A percentile compares a stretch with the other conserved stretches of the same genome.
Conservation (phyloP, 1,140 invertebrate genomes). For the Zaprionus davidi region DNA sequence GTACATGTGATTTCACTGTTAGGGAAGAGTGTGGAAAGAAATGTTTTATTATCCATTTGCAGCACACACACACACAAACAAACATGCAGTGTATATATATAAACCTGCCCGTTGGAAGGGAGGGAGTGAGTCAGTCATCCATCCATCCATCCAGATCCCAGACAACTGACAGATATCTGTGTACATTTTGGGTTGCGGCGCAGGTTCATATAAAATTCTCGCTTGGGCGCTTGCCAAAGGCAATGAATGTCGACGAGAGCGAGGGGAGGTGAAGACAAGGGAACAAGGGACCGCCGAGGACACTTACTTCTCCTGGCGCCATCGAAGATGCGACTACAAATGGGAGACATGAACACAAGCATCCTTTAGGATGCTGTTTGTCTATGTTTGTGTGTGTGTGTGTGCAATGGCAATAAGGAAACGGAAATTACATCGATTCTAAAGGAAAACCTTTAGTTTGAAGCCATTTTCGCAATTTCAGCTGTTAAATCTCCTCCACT, state of each 20-base stretch:
- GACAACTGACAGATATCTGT: conserved; percentile 1
- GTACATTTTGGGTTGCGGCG: conserved; percentile 1
- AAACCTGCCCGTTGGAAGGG: conserved; percentile 1
- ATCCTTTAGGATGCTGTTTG: neutral
- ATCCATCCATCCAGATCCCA: conserved; percentile 28
- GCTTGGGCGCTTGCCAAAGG: conserved; percentile 59
- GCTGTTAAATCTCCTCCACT: neutral
- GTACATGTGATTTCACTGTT: conserved; percentile 30
- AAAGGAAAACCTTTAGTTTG: conserved; percentile 44
- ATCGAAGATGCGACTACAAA: neutral
- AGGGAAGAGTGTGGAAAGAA: conserved; percentile 19
- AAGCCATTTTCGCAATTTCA: conserved; percentile 25
- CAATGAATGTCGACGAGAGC: conserved; percentile 54
- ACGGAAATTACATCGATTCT: conserved; percentile 48
- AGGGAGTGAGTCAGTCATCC: conserved; percentile 11
- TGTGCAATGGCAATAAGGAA: conserved; percentile 56
- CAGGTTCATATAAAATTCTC: conserved; percentile 28
- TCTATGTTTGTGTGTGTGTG: conserved; percentile 17
- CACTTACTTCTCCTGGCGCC: conserved; percentile 36
- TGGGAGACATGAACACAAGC: conserved; percentile 1
- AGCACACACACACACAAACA: conserved; percentile 20
- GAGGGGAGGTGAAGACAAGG: neutral
- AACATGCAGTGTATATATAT: neutral
- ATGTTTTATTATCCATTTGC: conserved; percentile 52
- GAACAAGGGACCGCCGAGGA: neutral